Percentiles rank a stretch among this genome's conserved stretches.
These are phyloP conservation scores for Otolemur garnettii DNA, from an alignment of 2,113 vertebrate genomes.

Conservation along the genomic window DNA sequence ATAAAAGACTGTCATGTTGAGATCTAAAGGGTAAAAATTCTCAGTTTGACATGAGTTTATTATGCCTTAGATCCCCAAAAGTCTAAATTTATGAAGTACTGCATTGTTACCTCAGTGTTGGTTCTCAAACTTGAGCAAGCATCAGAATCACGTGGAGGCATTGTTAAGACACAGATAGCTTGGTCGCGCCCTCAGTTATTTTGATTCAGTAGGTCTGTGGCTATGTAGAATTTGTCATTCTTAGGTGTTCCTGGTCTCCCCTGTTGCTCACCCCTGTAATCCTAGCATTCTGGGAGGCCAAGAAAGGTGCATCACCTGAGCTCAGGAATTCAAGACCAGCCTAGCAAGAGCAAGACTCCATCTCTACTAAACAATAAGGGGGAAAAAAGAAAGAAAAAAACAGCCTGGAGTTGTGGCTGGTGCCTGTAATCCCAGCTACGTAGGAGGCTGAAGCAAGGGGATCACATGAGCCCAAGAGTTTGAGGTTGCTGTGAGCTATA, in stretches of 20 bases:
- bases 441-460: too few species aligned
- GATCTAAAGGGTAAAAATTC: not conserved
- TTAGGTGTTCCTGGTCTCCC: not conserved
- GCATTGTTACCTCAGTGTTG: not conserved
- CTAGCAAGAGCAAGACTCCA: too few species aligned
- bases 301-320: too few species aligned
- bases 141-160: not conserved
- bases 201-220: not conserved
- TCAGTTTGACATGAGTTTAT: not conserved
- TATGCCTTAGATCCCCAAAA: not conserved
- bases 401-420: too few species aligned
- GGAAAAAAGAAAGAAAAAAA: too few species aligned
- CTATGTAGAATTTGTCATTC: not conserved
- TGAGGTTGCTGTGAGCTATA: too few species aligned
- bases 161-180: constrained; percentile 14
- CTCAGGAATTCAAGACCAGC: too few species aligned
- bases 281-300: too few species aligned
- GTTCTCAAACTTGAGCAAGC: not conserved
- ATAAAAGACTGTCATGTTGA: not conserved
- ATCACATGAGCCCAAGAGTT: too few species aligned
- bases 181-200: not conserved
- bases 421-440: too few species aligned
- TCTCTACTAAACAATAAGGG: too few species aligned
- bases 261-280: too few species aligned
- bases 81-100: not conserved